These are phyloP conservation scores for Andrena chrysosceles DNA, from an alignment of 2,888 invertebrate species.

Conservation along the genomic window DNA sequence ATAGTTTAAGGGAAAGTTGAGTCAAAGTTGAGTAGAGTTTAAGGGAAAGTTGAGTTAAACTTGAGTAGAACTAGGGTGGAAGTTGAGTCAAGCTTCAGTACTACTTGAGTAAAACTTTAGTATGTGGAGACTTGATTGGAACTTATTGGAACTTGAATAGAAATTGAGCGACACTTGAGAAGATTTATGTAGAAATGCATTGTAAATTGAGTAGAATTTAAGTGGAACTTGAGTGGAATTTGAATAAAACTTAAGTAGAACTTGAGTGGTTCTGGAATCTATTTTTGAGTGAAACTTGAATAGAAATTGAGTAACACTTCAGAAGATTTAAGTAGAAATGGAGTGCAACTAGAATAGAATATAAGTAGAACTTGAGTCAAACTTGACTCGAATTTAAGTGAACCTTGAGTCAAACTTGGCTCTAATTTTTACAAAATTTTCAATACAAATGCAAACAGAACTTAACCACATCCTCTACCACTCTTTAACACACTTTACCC, in stretches of 20 bases:
- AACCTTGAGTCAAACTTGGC: background rate
- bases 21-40: too few relatives aligned
- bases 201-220: background rate
- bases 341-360: too few relatives aligned
- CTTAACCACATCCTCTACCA: background rate
- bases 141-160: background rate
- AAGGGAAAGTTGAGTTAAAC: background rate
- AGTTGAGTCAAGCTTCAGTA: background rate
- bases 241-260: background rate
- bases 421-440: too few relatives aligned
- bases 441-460: background rate
- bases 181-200: too few relatives aligned
- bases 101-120: background rate
- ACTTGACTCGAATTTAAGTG: background rate
- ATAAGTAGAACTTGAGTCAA: background rate
- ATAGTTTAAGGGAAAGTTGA: too few relatives aligned
- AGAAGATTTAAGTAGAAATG: too few relatives aligned
- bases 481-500: too few relatives aligned
- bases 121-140: background rate
- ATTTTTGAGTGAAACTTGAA: background rate
- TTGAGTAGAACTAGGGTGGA: background rate
- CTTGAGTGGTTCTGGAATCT: background rate
- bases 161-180: too few relatives aligned
- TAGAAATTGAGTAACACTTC: too few relatives aligned
- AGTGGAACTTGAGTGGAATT: background rate